Evolutionary conservation across 2,888 invertebrate genomes (phyloP), one percentile per base, ranked within the genome.

Genomic region (Callosobruchus maculatus): DNA sequence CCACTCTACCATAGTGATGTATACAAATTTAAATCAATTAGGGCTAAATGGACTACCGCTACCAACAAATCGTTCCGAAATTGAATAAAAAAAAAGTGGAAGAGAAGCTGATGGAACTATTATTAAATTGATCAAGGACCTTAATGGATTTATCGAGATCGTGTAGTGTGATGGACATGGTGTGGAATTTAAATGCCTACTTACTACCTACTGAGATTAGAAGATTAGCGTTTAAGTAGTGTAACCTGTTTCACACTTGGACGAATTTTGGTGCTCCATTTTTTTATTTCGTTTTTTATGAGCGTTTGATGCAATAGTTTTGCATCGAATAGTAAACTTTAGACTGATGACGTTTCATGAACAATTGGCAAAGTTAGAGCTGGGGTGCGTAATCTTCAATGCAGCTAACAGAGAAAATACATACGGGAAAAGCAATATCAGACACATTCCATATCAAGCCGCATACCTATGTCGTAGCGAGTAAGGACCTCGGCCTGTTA

Each of bases 1-100:
- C 68, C 22, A 68, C 76, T 75, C 73, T 78, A 73, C 70, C 26
- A 73, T 72, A 69, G 49, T 76, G 75, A 78, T 74, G 75, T 76
- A 78, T 77, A 75, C 77, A 77, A 78, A 76, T 78, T 78, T 76
- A 77, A 78, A 77, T 77, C 78, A 78, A 77, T 78, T 77, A 77
- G 73, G 72, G 75, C 73, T 78, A 78, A 78, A 77, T 76, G 75
- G 76, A 75, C 74, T 76, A 73, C 77, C 77, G 77, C 26, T 70
- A 26, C 22, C 26, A 26, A 22, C 70, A 22, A 26, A 70, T 70
- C 26, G 20, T 20, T 26, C 26, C 20, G 21, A 26, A 70, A n/a
- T 22, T 20, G 26, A 22, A n/a, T 26, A 20, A 70, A 26, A 68
- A 70, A 26, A n/a, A 26, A 21, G 26, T 22, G 26, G 70, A n/a